Conservation (phyloP, 2,888 invertebrate species). For the Eupithecia vulgata region DNA sequence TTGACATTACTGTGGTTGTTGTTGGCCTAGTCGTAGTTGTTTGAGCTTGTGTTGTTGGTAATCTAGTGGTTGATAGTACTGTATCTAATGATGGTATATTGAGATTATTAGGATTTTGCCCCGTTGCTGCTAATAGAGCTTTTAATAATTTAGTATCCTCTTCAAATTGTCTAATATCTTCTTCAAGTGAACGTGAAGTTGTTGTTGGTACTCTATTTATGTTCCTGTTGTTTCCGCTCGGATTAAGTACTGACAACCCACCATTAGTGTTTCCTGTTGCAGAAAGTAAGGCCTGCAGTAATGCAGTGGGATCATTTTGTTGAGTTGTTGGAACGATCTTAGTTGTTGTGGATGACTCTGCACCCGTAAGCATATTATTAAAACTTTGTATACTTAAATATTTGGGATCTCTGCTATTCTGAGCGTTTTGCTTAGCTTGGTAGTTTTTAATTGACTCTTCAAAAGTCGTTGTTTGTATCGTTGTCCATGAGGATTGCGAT, state of each 20-base stretch:
- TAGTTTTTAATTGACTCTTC: constrained; percentile 63
- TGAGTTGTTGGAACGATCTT: constrained; percentile 46
- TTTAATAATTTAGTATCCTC: constrained; percentile 77
- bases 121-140: constrained; percentile 74
- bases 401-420: constrained; percentile 73
- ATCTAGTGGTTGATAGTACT: constrained; percentile 54
- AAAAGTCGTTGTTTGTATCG: constrained; percentile 55
- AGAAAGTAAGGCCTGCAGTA: constrained; percentile 69
- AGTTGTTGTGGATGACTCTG: constrained; percentile 50
- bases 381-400: constrained; percentile 60
- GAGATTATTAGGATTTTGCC: constrained; percentile 70
- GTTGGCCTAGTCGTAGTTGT: constrained; percentile 46
- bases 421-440: constrained; percentile 60
- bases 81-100: constrained; percentile 69
- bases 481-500: constrained; percentile 43
- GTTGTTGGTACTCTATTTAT: constrained; percentile 56
- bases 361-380: constrained; percentile 48
- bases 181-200: constrained; percentile 71
- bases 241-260: constrained; percentile 51
- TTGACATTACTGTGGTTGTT: constrained; percentile 51
- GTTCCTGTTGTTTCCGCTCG: constrained; percentile 48
- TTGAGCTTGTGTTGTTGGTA: constrained; percentile 40
- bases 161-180: constrained; percentile 76
- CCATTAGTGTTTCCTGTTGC: constrained; percentile 56
- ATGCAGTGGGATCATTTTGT: constrained; percentile 59